phyloP scores from a whole-genome alignment of 2,888 invertebrate species.

The Drosophila flavopinicola region DNA sequence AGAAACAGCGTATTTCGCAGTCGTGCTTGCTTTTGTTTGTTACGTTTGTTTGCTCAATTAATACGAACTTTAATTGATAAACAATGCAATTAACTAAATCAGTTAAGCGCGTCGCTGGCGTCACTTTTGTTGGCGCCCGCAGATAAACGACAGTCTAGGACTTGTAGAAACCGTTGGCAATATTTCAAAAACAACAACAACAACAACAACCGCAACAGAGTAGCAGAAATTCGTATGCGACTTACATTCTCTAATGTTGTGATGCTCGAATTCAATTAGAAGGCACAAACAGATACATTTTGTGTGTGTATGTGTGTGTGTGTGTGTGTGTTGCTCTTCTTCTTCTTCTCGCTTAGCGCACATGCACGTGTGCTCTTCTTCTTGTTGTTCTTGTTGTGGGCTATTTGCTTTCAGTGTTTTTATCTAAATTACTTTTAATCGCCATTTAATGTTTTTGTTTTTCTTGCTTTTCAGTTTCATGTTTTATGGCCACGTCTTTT shows the following conservation, averaged over 20 bases:
- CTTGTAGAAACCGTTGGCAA: too few species aligned
- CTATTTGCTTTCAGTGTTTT: slow-evolving; percentile 69
- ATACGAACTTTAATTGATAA: slow-evolving; percentile 79
- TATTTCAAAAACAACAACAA: too few species aligned
- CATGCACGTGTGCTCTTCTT: slow-evolving; percentile 10
- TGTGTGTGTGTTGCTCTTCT: slow-evolving; percentile 1
- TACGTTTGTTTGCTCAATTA: slow-evolving; percentile 76
- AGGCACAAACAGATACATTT: slow-evolving; percentile 6
- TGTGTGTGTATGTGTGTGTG: background rate
- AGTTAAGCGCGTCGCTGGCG: slow-evolving; percentile 67
- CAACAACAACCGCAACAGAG: too few species aligned
- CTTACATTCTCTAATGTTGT: too few species aligned
- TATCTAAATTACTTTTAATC: slow-evolving; percentile 81
- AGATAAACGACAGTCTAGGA: slow-evolving; percentile 30
- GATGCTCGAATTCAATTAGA: slow-evolving; percentile 12
- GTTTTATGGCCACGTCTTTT: slow-evolving; percentile 71
- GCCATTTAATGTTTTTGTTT: slow-evolving; percentile 81
- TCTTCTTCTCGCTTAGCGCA: slow-evolving; percentile 15
- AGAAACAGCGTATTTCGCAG: slow-evolving; percentile 10
- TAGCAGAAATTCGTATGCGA: too few species aligned
- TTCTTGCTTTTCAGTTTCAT: slow-evolving; percentile 66
- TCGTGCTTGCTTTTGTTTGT: background rate
- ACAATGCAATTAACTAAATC: slow-evolving; percentile 81
- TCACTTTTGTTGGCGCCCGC: slow-evolving; percentile 56
- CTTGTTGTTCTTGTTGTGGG: slow-evolving; percentile 27